Evolutionary conservation across 2,888 invertebrate species (phyloP).

Genomic region (Itoplectis maculator): DNA sequence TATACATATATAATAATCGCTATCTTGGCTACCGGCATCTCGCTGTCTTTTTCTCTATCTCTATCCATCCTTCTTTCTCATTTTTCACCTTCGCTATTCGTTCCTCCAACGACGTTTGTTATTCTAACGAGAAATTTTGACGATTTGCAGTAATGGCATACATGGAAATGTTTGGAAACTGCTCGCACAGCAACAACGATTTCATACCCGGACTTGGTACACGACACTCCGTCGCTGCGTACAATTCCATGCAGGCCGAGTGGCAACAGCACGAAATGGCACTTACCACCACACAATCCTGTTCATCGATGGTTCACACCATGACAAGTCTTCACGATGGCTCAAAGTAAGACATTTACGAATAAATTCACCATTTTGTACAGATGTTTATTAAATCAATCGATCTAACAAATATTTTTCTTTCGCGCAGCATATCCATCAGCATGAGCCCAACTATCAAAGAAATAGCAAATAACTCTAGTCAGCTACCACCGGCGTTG

Average conservation of each 20-base stretch:
- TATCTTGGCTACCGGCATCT: conserved; percentile 63
- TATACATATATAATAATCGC: conserved; percentile 46
- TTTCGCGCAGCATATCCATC: conserved; percentile 75
- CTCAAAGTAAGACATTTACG: conserved; percentile 76
- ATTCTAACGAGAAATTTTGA: conserved; percentile 30
- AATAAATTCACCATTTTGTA: background rate
- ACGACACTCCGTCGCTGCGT: conserved; percentile 94
- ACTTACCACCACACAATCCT: conserved; percentile 87
- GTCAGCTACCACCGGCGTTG: conserved; percentile 86
- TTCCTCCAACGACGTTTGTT: conserved; percentile 11
- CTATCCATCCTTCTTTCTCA: conserved; percentile 23
- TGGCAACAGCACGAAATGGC: conserved; percentile 86
- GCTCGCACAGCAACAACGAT: conserved; percentile 91
- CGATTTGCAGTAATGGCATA: conserved; percentile 94
- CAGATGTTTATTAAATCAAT: too few relatives aligned
- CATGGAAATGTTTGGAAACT: conserved; percentile 97
- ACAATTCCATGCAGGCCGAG: conserved; percentile 87
- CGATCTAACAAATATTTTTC: conserved; percentile 34
- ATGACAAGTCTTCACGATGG: conserved; percentile 81
- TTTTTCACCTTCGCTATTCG: conserved; percentile 28
- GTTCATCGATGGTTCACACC: conserved; percentile 85
- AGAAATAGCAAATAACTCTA: conserved; percentile 79
- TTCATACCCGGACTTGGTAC: conserved; percentile 90
- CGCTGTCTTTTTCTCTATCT: conserved; percentile 47
- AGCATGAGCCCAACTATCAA: conserved; percentile 79